A percentile compares a stretch with the other conserved stretches of the same genome.
Conservation (phyloP, 2,888 invertebrate species). For the Callyntrura guangdongensis region DNA sequence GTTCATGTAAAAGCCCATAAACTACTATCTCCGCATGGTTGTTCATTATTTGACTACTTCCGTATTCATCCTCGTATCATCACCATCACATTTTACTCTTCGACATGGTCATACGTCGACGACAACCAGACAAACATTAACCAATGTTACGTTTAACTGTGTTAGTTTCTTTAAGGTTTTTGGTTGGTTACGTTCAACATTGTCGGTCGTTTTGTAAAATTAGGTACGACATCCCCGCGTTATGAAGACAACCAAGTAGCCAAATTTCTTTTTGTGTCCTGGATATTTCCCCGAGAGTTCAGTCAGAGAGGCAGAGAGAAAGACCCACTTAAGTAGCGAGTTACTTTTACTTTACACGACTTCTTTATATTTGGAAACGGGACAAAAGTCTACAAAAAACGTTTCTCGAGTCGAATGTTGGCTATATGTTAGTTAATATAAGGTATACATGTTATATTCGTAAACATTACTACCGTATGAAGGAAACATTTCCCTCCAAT, state of each 20-base stretch:
- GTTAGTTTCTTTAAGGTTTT: too few relatives aligned
- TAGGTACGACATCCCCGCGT: too few relatives aligned
- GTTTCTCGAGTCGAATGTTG: too few relatives aligned
- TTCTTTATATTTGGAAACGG: too few relatives aligned
- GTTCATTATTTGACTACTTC: background rate
- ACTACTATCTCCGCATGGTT: background rate
- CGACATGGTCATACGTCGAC: background rate
- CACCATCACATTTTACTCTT: background rate
- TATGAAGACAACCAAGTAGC: too few relatives aligned
- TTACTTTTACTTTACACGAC: background rate
- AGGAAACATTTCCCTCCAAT: slow-evolving; percentile 26
- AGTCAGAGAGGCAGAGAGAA: background rate
- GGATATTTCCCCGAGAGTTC: background rate
- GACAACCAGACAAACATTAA: too few relatives aligned
- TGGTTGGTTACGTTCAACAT: background rate
- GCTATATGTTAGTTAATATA: too few relatives aligned
- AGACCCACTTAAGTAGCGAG: too few relatives aligned
- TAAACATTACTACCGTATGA: too few relatives aligned
- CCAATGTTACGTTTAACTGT: too few relatives aligned
- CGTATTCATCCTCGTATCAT: background rate
- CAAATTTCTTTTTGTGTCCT: background rate
- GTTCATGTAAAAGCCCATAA: background rate
- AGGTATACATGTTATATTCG: too few relatives aligned
- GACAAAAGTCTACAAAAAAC: background rate
- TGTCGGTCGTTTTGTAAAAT: too few relatives aligned